These are phyloP conservation scores for Sicus ferrugineus DNA, from an alignment of 2,888 invertebrate genomes.

Conservation along the genomic window DNA sequence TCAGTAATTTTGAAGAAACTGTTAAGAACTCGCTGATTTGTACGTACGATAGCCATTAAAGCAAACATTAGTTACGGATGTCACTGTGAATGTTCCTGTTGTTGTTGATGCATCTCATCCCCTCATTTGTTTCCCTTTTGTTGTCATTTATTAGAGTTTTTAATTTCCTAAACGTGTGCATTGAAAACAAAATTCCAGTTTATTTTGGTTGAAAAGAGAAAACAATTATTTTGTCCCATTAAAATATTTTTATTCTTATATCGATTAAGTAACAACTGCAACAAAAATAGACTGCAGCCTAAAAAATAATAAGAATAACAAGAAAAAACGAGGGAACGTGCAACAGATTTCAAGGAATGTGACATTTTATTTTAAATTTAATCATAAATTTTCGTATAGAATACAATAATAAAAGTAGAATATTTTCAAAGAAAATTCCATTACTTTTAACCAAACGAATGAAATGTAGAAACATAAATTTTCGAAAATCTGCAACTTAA, in stretches of 20 bases:
- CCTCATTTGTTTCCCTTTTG: neutral
- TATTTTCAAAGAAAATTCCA: too few relatives aligned
- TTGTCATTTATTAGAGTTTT: conserved; percentile 4
- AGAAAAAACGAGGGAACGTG: too few relatives aligned
- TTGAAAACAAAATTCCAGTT: neutral
- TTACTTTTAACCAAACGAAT: too few relatives aligned
- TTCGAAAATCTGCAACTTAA: neutral
- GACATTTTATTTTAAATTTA: neutral
- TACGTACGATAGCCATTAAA: neutral
- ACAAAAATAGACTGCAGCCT: neutral
- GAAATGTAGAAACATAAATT: too few relatives aligned
- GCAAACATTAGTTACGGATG: neutral
- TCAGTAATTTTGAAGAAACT: conserved; percentile 15
- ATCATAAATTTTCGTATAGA: neutral
- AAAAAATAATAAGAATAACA: too few relatives aligned
- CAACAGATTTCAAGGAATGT: too few relatives aligned
- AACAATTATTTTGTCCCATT: neutral
- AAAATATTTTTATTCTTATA: neutral
- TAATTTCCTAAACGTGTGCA: neutral
- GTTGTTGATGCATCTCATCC: neutral
- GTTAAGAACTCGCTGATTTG: conserved; percentile 21
- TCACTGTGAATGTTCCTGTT: neutral
- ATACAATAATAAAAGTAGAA: too few relatives aligned
- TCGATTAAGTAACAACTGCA: neutral
- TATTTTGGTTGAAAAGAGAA: neutral